Percentiles rank a stretch among this genome's conserved stretches.
Conservation (phyloP, 2,888 invertebrate genomes). For the Macroteleia sp. region DNA sequence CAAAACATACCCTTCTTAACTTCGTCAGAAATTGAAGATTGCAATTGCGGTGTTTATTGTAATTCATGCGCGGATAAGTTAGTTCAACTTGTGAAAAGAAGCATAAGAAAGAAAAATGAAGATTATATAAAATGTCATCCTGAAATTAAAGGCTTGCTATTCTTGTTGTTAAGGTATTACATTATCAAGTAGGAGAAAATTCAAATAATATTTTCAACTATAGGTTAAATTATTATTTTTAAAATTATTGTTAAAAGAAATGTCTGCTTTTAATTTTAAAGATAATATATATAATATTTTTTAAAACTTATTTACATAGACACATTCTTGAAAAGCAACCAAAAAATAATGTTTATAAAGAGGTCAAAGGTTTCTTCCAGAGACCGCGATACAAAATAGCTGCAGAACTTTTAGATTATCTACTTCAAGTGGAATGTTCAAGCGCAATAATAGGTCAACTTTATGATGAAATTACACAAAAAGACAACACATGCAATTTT, state of each 20-base stretch:
- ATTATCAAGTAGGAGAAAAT: too few species aligned
- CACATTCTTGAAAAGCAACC: constrained; percentile 64
- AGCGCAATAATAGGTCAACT: constrained; percentile 61
- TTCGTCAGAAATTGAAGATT: too few species aligned
- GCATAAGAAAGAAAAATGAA: constrained; percentile 65
- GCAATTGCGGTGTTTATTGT: too few species aligned
- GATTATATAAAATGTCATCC: constrained; percentile 69
- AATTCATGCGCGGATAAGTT: too few species aligned
- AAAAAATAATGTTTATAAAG: constrained; percentile 56
- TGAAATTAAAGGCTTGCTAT: constrained; percentile 69
- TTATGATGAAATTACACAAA: constrained; percentile 59
- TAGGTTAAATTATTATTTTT: too few species aligned
- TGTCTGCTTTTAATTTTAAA: too few species aligned
- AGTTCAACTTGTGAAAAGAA: too few species aligned
- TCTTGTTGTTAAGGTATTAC: constrained; percentile 65
- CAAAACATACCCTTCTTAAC: too few species aligned
- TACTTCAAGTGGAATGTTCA: constrained; percentile 63
- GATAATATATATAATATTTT: constrained; percentile 20
- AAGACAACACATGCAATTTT: constrained; percentile 39
- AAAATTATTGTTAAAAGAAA: too few species aligned
- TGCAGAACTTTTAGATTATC: constrained; percentile 68
- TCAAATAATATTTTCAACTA: too few species aligned
- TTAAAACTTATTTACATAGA: too few species aligned
- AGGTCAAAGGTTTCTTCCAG: constrained; percentile 66
- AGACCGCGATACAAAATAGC: constrained; percentile 65